Base-by-base conservation (phyloP, 2,113 vertebrate genomes). In the Microtus montanus region DNA sequence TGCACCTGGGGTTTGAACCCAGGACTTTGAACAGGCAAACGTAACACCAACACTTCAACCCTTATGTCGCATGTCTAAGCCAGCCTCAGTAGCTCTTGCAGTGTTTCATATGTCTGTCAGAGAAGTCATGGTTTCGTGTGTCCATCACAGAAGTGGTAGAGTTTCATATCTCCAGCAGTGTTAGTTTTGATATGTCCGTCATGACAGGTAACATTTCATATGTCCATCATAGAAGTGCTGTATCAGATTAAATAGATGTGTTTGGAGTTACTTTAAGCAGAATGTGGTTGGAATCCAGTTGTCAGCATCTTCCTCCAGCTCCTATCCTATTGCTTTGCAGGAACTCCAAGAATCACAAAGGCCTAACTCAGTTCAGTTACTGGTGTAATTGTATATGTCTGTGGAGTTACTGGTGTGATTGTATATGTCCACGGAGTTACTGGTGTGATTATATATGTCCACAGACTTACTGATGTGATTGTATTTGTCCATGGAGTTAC, bases 401-500 rank as follows among this genome's bases (percentile, higher is more conserved):
- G 0, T 2, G 17, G 17, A 19, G 54, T 58, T 58, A 58, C 17
- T 58, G 54, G 17, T 58, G 54, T 58, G 0, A 58, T 13, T 0
- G 5, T 58, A 20, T 58, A 58, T 7, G 17, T 58, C 5, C 17
- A 19, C 17, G 0, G 54, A 58, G 0, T 58, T 58, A 58, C 54
- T 58, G 17, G 15, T 58, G 54, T 58, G 17, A 58, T 58, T 58
- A 5, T 58, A 58, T 7, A 6, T 58, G 17, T 20, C 17, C 54
- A 58, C 13, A 1, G 5, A 58, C 5, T 58, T 58, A 58, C 54
- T 58, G 54, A 1, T 58, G 54, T 58, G 5, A 58, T 58, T 20
- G 17, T 20, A 20, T 19, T 7, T 58, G 54, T 20, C 5, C 17
- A 6, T 1, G 0, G 1, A 58, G 1, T 58, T 58, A 58, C 17